Base-by-base conservation (phyloP, 2,888 invertebrate species). In the Sphaerophoria taeniata region DNA sequence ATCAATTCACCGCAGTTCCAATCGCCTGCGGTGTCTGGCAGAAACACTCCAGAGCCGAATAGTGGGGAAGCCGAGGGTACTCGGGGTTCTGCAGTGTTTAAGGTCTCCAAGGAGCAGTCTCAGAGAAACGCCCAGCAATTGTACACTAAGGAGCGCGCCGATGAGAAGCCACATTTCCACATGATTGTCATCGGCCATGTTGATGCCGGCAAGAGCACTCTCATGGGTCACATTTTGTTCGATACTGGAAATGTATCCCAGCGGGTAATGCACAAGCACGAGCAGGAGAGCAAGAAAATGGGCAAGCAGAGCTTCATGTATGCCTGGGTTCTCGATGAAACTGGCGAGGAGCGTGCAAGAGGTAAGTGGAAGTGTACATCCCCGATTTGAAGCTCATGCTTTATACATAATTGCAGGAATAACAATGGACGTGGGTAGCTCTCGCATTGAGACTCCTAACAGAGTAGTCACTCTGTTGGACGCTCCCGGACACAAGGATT, bases 241-340 rank as follows among this genome's bases (percentile, higher is more conserved):
- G 95, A 96, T 81, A 93, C 98, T 43, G 97, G 98, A 24, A 96
- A 96, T 92, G 97, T 98, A 0, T 96, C 96, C 85, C 96, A 98
- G 91, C 95, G 96, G 88, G 94, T 95, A 0, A 96, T 99, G 94
- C 99, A 99, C 92, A 99, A 99, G 91, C 98, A 98, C 93, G 99
- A 99, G 90, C 98, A 98, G 90, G 99, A 99, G 90, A 98, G 98
- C 89, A 96, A 97, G 90, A 99, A 99, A 92, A 93, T 98, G 87
- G 99, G 99, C 3, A 99, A 99, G 92, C 97, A 98, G 89, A 98
- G 98, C 86, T 99, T 99, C 89, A 97, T 98, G 93, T 99, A 97
- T 92, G 99, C 99, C 3, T 99, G 99, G 99, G 98, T 99, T 2
- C 93, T 99, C 69, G 99, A 99, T 92, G 99, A 99, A 93, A 99